These are phyloP conservation scores for Darevskia mixta DNA, from an alignment of 2,797 vertebrate genomes.

Conservation along the genomic window DNA sequence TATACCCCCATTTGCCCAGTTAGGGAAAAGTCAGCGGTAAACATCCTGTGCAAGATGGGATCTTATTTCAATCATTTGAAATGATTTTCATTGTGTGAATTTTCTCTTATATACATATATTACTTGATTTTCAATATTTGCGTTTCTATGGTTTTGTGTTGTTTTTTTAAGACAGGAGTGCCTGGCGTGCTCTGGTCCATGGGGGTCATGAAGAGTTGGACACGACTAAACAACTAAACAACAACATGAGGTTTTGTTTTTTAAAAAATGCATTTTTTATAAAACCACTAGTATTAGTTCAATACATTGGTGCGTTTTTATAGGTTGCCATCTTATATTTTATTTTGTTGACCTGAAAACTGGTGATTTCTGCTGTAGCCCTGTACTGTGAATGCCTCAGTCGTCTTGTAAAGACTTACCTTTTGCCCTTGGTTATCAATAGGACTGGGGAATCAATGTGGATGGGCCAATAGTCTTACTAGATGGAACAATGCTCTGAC, in stretches of 20 bases:
- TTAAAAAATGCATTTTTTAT: not conserved
- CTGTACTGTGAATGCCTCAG: not conserved
- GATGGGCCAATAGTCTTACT: too few species aligned
- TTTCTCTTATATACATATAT: not conserved
- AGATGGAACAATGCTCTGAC: too few species aligned
- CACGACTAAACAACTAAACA: too few species aligned
- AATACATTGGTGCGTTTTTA: not conserved
- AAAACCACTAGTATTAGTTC: not conserved
- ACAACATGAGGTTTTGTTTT: too few species aligned
- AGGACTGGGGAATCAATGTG: not conserved
- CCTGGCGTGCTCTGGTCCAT: too few species aligned
- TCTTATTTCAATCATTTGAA: not conserved
- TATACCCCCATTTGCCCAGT: not conserved
- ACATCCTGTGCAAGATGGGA: not conserved
- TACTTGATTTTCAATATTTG: not conserved
- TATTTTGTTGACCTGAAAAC: not conserved
- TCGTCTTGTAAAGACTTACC: too few species aligned
- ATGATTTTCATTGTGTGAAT: not conserved
- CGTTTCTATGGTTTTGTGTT: not conserved
- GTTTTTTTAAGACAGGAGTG: too few species aligned
- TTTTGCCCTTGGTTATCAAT: not conserved
- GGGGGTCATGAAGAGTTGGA: too few species aligned
- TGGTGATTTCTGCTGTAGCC: not conserved
- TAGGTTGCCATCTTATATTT: not conserved
- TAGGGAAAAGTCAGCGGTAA: not conserved